Evolutionary conservation across 2,113 vertebrate species (phyloP).

Genomic region (Capra hircus): DNA sequence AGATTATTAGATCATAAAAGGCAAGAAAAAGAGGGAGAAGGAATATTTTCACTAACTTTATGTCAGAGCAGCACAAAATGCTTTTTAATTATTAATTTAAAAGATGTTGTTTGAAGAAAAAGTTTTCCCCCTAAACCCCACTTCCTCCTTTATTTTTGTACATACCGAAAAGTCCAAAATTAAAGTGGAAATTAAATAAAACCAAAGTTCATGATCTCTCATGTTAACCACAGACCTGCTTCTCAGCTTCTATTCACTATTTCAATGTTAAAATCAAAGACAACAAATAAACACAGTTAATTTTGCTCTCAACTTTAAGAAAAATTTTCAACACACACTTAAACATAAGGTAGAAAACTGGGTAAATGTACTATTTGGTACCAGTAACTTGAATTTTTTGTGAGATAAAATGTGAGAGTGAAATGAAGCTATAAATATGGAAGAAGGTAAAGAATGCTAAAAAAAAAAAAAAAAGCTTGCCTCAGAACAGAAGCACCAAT

Average conservation of each 20-base stretch:
- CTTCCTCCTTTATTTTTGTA: neutral
- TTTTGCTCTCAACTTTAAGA: neutral
- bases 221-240: neutral
- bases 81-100: neutral
- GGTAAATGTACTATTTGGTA: neutral
- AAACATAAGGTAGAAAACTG: neutral
- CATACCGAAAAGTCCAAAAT: neutral
- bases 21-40: neutral
- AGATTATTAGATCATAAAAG: neutral
- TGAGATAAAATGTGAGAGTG: neutral
- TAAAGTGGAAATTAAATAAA: constrained; percentile 10
- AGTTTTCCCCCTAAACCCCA: neutral
- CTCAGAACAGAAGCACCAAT: constrained; percentile 64
- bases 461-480: neutral
- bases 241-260: neutral
- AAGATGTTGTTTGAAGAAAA: neutral
- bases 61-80: neutral
- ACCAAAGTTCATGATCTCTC: neutral
- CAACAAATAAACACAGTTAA: neutral
- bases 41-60: neutral
- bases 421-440: constrained; percentile 33
- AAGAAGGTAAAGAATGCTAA: constrained; percentile 48
- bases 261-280: neutral
- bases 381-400: constrained; percentile 4
- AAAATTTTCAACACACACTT: neutral